Evolutionary conservation across 2,113 vertebrate genomes (phyloP).

Genomic region (Pyrgilauda ruficollis): DNA sequence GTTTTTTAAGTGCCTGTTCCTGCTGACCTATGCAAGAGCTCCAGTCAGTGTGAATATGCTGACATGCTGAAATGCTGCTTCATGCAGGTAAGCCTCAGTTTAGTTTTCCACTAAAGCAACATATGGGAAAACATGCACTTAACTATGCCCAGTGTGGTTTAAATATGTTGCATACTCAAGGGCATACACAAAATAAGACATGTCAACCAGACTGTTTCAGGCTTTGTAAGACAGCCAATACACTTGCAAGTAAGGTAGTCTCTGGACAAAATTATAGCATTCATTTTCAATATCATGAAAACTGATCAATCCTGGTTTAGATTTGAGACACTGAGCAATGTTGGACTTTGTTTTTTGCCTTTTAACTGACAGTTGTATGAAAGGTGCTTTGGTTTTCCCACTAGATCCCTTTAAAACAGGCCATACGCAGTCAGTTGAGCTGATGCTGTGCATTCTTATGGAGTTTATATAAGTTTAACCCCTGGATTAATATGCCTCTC

Average conservation of each 20-base stretch:
- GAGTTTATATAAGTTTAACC: background rate
- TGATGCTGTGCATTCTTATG: background rate
- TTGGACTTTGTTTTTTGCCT: background rate
- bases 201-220: background rate
- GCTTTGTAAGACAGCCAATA: background rate
- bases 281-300: background rate
- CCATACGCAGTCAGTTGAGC: background rate
- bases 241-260: background rate
- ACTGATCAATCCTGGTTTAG: background rate
- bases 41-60: background rate
- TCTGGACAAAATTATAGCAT: background rate
- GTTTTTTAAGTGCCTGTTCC: background rate
- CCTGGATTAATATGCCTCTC: background rate
- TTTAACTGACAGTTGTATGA: background rate
- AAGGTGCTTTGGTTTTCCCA: background rate
- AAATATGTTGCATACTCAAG: background rate
- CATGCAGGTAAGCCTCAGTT: background rate
- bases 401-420: background rate
- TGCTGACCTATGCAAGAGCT: conserved; percentile 3
- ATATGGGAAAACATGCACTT: background rate
- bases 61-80: conserved; percentile 8
- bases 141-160: background rate
- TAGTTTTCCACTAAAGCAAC: conserved; percentile 15
- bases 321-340: background rate
- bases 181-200: background rate